These are phyloP conservation scores for Drosophila leonis DNA, from an alignment of 2,888 invertebrate genomes.

Conservation along the genomic window DNA sequence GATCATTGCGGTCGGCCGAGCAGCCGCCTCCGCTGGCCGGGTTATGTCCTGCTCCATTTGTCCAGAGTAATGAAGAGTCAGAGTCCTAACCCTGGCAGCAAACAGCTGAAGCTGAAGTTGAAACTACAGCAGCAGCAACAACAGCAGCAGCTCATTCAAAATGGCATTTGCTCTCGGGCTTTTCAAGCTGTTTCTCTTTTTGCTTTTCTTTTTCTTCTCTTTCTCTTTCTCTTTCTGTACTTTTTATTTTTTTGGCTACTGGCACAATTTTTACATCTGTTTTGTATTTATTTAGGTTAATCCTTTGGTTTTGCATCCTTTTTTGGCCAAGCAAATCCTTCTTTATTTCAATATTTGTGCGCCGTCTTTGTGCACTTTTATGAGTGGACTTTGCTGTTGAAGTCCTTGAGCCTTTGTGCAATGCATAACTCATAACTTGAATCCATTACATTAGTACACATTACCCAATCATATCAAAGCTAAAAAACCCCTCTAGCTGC, in stretches of 20 bases:
- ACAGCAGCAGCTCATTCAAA: slow-evolving; percentile 55
- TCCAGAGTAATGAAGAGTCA: slow-evolving; percentile 51
- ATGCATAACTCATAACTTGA: slow-evolving; percentile 34
- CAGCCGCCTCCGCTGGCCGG: slow-evolving; percentile 21
- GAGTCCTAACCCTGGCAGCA: slow-evolving; percentile 34
- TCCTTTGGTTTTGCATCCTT: slow-evolving; percentile 56
- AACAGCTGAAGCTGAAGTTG: slow-evolving; percentile 24
- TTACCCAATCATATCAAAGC: slow-evolving; percentile 30
- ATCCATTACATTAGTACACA: slow-evolving; percentile 50
- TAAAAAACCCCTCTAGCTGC: not conserved
- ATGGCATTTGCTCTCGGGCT: slow-evolving; percentile 53
- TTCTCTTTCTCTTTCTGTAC: not conserved
- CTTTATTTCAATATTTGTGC: slow-evolving; percentile 70
- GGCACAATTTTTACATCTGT: slow-evolving; percentile 70
- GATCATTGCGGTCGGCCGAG: slow-evolving; percentile 75
- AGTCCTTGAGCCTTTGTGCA: slow-evolving; percentile 39
- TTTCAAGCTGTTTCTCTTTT: slow-evolving; percentile 18
- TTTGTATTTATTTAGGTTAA: slow-evolving; percentile 81
- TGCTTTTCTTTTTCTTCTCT: not conserved
- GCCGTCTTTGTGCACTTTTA: slow-evolving; percentile 63
- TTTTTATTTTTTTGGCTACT: slow-evolving; percentile 33
- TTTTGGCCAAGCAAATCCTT: slow-evolving; percentile 44
- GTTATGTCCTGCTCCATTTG: slow-evolving; percentile 43
- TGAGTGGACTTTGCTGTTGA: slow-evolving; percentile 52
- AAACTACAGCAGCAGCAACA: not conserved